Evolutionary conservation across 2,888 invertebrate genomes (phyloP).

Genomic region (Iselma pallidipennis): DNA sequence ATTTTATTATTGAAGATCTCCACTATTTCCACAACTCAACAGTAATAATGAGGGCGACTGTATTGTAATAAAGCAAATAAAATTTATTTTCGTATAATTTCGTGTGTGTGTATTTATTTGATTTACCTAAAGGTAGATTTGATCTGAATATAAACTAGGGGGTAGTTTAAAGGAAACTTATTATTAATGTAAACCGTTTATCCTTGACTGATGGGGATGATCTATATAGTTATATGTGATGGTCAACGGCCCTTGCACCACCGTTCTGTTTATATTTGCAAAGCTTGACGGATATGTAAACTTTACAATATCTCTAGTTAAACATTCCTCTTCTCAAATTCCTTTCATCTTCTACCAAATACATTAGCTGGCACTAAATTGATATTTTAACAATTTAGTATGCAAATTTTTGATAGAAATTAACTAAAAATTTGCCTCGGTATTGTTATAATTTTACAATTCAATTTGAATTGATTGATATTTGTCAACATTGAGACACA

Average conservation of each 20-base stretch:
- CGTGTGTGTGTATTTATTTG: not conserved
- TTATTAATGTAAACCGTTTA: conserved; percentile 29
- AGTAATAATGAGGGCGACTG: not conserved
- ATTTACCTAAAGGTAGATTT: not conserved
- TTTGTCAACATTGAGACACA: too few relatives aligned
- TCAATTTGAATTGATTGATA: too few relatives aligned
- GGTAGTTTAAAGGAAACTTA: conserved; percentile 5
- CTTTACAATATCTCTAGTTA: conserved; percentile 35
- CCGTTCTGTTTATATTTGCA: conserved; percentile 36
- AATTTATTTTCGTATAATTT: not conserved
- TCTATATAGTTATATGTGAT: conserved; percentile 31
- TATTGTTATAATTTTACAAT: too few relatives aligned
- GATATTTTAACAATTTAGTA: too few relatives aligned
- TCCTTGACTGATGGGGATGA: conserved; percentile 39
- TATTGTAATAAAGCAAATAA: not conserved
- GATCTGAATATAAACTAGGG: not conserved
- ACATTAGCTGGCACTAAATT: not conserved
- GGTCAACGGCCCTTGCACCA: conserved; percentile 39
- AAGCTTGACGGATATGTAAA: conserved; percentile 40
- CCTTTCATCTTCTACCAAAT: conserved; percentile 19
- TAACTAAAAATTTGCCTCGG: too few relatives aligned
- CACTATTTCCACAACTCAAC: not conserved
- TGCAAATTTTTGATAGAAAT: too few relatives aligned
- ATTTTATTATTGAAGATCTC: not conserved
- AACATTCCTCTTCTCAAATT: conserved; percentile 27